Conservation (phyloP, 2,888 invertebrate genomes). For the Rhaphigaster nebulosa region DNA sequence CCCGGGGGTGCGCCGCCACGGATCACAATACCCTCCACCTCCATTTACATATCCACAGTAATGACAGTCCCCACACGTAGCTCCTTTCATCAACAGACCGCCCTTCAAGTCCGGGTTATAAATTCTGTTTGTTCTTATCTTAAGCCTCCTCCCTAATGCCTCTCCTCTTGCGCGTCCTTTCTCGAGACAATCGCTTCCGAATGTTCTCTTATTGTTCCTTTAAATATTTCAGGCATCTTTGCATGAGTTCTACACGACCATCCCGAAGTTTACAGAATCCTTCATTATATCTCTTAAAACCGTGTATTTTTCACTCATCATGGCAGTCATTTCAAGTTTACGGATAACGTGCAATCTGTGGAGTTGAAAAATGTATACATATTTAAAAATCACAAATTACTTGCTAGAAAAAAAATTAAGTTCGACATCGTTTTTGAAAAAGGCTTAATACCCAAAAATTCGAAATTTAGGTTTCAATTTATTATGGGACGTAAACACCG, state of each 20-base stretch:
- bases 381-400: too few species aligned
- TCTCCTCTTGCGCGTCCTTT: background rate
- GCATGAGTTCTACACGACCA: background rate
- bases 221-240: background rate
- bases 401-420: too few species aligned
- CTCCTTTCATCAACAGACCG: constrained; percentile 50
- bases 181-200: constrained; percentile 19
- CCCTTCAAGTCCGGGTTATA: constrained; percentile 50
- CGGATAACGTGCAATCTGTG: too few species aligned
- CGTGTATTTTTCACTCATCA: background rate
- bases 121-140: constrained; percentile 56
- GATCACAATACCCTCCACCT: constrained; percentile 61
- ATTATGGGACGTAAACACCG: too few species aligned
- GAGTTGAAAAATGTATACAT: too few species aligned
- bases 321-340: too few species aligned
- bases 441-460: too few species aligned
- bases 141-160: background rate
- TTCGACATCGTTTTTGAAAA: too few species aligned
- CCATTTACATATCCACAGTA: constrained; percentile 62
- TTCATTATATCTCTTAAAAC: background rate
- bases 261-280: background rate
- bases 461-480: too few species aligned
- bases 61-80: constrained; percentile 59
- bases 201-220: constrained; percentile 30
- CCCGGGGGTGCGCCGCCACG: constrained; percentile 50